These are phyloP conservation scores for Cremastinae sp. DNA, from an alignment of 2,888 invertebrate species.

Conservation along the genomic window DNA sequence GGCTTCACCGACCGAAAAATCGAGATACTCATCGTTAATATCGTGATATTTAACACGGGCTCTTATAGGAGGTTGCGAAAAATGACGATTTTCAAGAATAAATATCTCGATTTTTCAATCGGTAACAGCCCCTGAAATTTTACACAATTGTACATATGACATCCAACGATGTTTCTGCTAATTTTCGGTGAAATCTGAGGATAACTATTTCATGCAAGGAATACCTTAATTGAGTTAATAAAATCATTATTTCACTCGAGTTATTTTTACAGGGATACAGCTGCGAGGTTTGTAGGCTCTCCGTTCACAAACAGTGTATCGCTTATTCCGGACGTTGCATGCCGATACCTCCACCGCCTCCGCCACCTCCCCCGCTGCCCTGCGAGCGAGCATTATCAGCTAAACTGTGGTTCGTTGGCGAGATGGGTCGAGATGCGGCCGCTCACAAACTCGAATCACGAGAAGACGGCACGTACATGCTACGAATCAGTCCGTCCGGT, in stretches of 20 bases:
- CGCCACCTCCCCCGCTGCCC: constrained; percentile 82
- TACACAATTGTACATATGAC: no score
- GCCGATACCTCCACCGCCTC: constrained; percentile 83
- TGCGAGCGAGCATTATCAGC: constrained; percentile 82
- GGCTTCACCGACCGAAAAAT: no score
- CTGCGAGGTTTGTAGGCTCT: constrained; percentile 90
- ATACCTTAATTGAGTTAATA: not conserved
- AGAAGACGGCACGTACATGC: constrained; percentile 92
- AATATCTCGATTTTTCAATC: no score
- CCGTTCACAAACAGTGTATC: constrained; percentile 95
- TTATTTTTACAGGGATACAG: constrained; percentile 87
- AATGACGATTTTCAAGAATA: no score
- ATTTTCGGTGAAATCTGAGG: no score
- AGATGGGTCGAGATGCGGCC: constrained; percentile 92
- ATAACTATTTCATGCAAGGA: no score
- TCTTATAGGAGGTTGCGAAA: no score
- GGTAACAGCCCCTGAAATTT: no score
- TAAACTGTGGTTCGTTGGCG: constrained; percentile 88
- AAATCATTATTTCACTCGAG: not conserved
- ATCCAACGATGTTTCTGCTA: no score
- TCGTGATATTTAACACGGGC: no score
- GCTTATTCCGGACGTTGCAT: constrained; percentile 88
- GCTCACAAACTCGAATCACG: constrained; percentile 88
- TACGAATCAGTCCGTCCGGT: constrained; percentile 88
- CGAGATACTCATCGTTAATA: no score